Percentiles rank a stretch among this genome's conserved stretches.
Evolutionary conservation across 1,140 invertebrate genomes (phyloP).

Genomic region (Ooceraea biroi): DNA sequence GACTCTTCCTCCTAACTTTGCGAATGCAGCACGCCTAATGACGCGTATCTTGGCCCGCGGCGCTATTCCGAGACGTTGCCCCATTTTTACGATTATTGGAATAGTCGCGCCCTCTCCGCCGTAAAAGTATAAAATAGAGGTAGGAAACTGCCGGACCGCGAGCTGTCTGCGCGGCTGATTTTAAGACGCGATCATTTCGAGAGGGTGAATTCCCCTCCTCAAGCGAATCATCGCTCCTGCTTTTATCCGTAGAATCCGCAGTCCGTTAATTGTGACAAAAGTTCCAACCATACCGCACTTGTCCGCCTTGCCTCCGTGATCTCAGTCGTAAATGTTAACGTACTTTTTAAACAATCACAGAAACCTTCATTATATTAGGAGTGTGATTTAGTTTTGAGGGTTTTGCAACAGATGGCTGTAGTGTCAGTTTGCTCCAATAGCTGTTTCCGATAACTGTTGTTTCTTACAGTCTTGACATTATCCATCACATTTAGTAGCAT

Average conservation of each 20-base stretch:
- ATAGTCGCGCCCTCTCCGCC: slow-evolving; percentile 51
- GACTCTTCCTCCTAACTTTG: slow-evolving; percentile 60
- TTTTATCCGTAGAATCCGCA: slow-evolving; percentile 1
- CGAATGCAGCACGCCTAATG: slow-evolving; percentile 59
- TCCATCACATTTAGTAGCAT: no score
- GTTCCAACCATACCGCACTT: slow-evolving; percentile 32
- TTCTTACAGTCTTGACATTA: no score
- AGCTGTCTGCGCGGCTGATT: slow-evolving; percentile 44
- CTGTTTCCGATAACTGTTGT: no score
- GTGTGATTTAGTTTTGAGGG: no score
- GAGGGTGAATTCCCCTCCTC: slow-evolving; percentile 11
- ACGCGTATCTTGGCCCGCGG: slow-evolving; percentile 59
- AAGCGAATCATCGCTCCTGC: slow-evolving; percentile 18
- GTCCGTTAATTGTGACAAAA: slow-evolving; percentile 9
- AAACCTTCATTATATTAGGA: no score
- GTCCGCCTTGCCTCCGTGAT: no score
- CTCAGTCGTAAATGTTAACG: no score
- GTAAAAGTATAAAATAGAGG: slow-evolving; percentile 62
- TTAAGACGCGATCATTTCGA: slow-evolving; percentile 58
- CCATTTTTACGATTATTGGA: slow-evolving; percentile 62
- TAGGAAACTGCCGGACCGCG: slow-evolving; percentile 43
- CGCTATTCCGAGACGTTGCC: slow-evolving; percentile 61
- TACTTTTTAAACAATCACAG: no score
- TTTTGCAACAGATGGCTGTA: no score
- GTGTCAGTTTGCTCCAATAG: no score